A percentile compares a stretch with the other conserved stretches of the same genome.
phyloP scores from a whole-genome alignment of 2,797 vertebrate genomes.

The Brachymystax lenok region DNA sequence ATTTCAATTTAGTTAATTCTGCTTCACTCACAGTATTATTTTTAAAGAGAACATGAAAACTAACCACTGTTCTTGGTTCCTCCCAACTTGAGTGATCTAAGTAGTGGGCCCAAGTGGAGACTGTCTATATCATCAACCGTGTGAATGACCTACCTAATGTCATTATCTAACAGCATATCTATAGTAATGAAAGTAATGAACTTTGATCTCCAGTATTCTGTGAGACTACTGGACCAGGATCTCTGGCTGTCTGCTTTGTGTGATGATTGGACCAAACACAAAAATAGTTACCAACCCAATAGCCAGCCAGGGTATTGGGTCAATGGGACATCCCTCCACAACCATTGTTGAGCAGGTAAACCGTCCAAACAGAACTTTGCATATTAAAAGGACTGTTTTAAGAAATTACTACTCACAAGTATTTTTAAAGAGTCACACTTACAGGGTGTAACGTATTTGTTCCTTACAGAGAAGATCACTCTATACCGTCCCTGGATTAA shows the following conservation, averaged over 20 bases:
- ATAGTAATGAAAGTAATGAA: neutral
- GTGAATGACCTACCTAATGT: neutral
- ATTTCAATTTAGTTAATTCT: too few relatives aligned
- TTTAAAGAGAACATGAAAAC: too few relatives aligned
- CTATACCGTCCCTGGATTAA: neutral
- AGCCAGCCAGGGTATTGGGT: neutral
- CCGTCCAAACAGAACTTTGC: neutral
- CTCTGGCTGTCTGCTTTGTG: neutral
- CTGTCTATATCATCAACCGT: neutral
- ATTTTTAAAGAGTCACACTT: neutral
- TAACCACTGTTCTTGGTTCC: neutral
- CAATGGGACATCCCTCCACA: neutral
- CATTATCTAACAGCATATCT: neutral
- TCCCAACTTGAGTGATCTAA: too few relatives aligned
- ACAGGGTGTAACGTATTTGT: neutral
- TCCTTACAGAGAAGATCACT: neutral
- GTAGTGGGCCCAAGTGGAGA: neutral
- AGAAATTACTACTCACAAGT: neutral
- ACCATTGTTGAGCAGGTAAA: neutral
- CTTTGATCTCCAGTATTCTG: neutral
- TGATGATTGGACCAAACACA: slow-evolving; percentile 2
- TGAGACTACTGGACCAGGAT: neutral
- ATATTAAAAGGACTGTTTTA: neutral
- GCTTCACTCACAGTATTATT: too few relatives aligned
- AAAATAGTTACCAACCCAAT: neutral